A percentile compares a stretch with the other conserved stretches of the same genome.
Conservation (phyloP, 53 echinoderm and acorn worm genomes). For the Echinarachnius parma region DNA sequence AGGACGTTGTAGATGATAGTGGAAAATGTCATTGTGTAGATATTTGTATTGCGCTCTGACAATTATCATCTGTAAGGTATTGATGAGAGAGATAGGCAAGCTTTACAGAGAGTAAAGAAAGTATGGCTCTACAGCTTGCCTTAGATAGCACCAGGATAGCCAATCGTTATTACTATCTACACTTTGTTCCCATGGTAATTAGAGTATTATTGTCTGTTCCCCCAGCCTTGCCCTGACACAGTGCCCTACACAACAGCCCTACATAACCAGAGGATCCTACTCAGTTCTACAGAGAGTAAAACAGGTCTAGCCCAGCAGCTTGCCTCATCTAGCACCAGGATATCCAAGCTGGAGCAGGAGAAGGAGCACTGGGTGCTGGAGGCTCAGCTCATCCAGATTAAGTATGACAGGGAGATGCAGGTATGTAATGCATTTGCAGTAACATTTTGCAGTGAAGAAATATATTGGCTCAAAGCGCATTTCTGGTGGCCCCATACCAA, state of each 20-base stretch:
- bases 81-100: no score
- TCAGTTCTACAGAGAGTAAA: conserved; percentile 96
- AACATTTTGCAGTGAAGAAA: no score
- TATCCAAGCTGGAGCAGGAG: conserved; percentile 84
- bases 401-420: conserved; percentile 83
- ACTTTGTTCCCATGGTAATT: neutral
- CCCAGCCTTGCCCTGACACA: conserved; percentile 85
- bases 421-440: no score
- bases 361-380: conserved; percentile 98
- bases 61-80: neutral
- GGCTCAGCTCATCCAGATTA: conserved; percentile 95
- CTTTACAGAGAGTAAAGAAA: no score
- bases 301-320: conserved; percentile 91
- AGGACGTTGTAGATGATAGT: no score
- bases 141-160: no score
- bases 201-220: neutral
- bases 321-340: conserved; percentile 64
- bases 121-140: no score
- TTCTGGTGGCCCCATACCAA: neutral
- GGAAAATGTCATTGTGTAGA: no score
- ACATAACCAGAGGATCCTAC: conserved; percentile 71
- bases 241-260: conserved; percentile 83
- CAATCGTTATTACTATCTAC: no score
- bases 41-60: neutral
- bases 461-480: neutral